Evolutionary conservation across 1,140 invertebrate genomes (phyloP), one percentile per base, ranked within the genome.

Genomic region (Heliconius nattereri): DNA sequence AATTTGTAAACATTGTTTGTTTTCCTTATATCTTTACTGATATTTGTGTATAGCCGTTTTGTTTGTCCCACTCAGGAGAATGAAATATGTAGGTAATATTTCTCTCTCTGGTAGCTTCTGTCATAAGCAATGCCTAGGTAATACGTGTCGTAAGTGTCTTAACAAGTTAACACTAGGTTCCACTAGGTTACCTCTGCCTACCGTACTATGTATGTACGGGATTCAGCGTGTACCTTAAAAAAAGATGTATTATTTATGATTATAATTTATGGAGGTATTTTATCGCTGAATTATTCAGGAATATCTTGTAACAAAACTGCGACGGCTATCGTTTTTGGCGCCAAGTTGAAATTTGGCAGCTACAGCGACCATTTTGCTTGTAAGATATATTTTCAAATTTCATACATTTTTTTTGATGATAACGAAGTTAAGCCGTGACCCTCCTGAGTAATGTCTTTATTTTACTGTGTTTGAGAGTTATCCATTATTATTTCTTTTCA

Each of bases 341-440:
- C 60, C 60, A 66, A 66, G 60, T 16, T 60, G 8, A 66, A 11
- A 66, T 66, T 66, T 66, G 60, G 60, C 60, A 66, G 26, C 60
- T 6, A 29, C 9, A 66, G 26, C 60, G 60, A 29, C 13, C 60
- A 29, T 66, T 26, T 29, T 26, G 26, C 23, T 66, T 66, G 11
- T 29, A 60, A 20, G 9, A 60, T 23, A 23, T 60, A 60, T 60
- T 60, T 60, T 26, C 57, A 60, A n/a, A 23, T n/a, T 60, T 23
- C 20, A 2, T 9, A 60, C 9, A 60, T 23, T 60, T 9, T 9
- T 23, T 9, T 60, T 45, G 13, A 45, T 45, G 40, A 45, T 5
- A 45, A 45, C 1, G 13, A 45, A 45, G 5, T 45, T 45, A 45
- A 45, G 13, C 40, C 13, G 5, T 45, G 11, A 13, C 57, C 2